Percentiles rank a stretch among this genome's conserved stretches.
Evolutionary conservation across 2,797 vertebrate genomes (phyloP).

Genomic region (Alectoris magna): DNA sequence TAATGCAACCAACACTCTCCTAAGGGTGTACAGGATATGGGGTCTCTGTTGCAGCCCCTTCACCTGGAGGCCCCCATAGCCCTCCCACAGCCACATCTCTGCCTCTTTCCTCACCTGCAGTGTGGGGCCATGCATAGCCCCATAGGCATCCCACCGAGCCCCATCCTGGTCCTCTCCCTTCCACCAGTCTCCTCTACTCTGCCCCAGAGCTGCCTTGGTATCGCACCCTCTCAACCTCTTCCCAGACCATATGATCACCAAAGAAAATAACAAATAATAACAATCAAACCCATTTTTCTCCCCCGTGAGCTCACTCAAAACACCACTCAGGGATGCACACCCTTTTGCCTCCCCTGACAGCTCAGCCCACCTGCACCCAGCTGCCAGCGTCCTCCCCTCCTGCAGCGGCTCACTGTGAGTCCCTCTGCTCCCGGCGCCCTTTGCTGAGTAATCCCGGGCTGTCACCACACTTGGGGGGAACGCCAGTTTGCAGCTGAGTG

Average conservation of each 20-base stretch:
- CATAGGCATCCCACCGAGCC: accelerated
- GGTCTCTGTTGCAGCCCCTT: background rate
- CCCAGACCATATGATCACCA: background rate
- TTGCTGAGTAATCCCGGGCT: background rate
- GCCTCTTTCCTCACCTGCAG: accelerated
- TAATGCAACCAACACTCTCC: accelerated
- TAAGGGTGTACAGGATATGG: accelerated
- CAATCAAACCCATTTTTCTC: background rate
- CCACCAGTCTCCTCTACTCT: background rate
- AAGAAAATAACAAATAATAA: background rate
- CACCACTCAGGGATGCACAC: accelerated
- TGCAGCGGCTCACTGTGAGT: background rate
- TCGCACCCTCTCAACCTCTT: accelerated
- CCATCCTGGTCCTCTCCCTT: background rate
- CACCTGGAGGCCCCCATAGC: background rate
- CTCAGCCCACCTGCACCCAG: background rate
- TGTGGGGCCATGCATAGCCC: accelerated
- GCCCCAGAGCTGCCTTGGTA: accelerated
- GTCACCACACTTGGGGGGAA: conserved; percentile 2
- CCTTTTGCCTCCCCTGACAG: background rate
- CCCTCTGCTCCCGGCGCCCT: background rate
- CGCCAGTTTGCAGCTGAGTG: background rate
- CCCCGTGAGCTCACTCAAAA: accelerated
- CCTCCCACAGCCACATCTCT: background rate
- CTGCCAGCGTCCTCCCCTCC: background rate